Evolutionary conservation across 2,888 invertebrate genomes (phyloP).

Genomic region (Folsomia candida): DNA sequence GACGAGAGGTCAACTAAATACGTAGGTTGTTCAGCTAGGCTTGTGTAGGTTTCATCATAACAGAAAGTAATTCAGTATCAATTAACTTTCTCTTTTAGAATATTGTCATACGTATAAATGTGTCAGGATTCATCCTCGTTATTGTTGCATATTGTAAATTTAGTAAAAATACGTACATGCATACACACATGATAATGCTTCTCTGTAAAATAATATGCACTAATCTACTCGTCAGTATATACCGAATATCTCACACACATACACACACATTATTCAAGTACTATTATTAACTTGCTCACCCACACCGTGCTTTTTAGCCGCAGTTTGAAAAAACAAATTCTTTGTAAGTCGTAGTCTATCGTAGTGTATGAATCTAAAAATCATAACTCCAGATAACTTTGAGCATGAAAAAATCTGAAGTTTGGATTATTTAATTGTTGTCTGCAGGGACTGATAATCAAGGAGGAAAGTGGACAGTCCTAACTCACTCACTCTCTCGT

Average conservation of each 20-base stretch:
- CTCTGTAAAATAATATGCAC: neutral
- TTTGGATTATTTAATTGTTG: conserved; percentile 45
- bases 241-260: neutral
- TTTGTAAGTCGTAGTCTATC: neutral
- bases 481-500: conserved; percentile 45
- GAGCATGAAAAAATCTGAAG: conserved; percentile 27
- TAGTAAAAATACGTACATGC: too few species aligned
- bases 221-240: neutral
- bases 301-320: neutral
- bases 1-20: too few species aligned
- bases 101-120: too few species aligned
- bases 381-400: neutral
- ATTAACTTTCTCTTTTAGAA: too few species aligned
- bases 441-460: conserved; percentile 50
- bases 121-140: too few species aligned
- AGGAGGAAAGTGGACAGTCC: conserved; percentile 50
- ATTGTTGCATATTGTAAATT: too few species aligned
- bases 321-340: too few species aligned
- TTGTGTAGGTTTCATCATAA: too few species aligned
- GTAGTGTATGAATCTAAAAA: neutral
- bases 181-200: too few species aligned
- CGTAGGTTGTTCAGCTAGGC: too few species aligned
- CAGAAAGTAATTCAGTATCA: too few species aligned
- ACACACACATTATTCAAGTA: too few species aligned
- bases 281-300: neutral